Base-by-base conservation (phyloP, 1,140 invertebrate genomes). In the Neodiprion pinetum region DNA sequence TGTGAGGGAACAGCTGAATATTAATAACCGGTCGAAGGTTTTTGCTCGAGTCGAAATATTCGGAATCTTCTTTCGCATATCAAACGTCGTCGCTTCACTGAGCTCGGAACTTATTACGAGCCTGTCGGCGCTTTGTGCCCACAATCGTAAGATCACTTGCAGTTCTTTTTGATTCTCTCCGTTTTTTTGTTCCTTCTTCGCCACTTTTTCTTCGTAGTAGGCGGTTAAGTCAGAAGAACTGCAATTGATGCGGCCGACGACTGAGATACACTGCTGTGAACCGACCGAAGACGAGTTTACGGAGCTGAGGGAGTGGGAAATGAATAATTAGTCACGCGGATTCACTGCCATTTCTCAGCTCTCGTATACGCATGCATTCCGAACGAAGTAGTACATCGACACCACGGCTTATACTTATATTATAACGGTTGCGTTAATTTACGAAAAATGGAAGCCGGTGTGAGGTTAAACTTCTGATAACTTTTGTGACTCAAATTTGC, bases 81-180 rank as follows among this genome's bases (percentile, higher is more conserved):
- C 3, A 5, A 61, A 61, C 53, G 53, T 61, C 53, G 53, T 14
- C 53, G 53, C 53, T 61, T 61, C 53, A 17, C 9, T 61, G 53
- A 61, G 0, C 53, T 61, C 9, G 53, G n/a, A 61, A 61, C 53
- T 9, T 61, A 61, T 61, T 61, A 17, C 53, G 53, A 61, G 53
- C 11, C n/a, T 61, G 53, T 61, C 53, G 53, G 53, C 53, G 53
- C 53, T 61, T 61, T 61, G 53, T 61, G 53, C 53, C n/a, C 53
- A 61, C 53, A 61, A 61, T 61, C 53, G 53, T 61, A 61, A 61
- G 53, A 61, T 61, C 53, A 61, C 53, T 61, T 40, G 53, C 53
- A 4, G n/a, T 12, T 12, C n/a, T 61, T 61, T 61, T 61, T 61
- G 11, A 61, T 17, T 17, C 53, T 61, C 5, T 40, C 0, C 28